A percentile compares a stretch with the other conserved stretches of the same genome.
phyloP scores from a whole-genome alignment of 2,113 vertebrate genomes.

The Callocephalon fimbriatum region DNA sequence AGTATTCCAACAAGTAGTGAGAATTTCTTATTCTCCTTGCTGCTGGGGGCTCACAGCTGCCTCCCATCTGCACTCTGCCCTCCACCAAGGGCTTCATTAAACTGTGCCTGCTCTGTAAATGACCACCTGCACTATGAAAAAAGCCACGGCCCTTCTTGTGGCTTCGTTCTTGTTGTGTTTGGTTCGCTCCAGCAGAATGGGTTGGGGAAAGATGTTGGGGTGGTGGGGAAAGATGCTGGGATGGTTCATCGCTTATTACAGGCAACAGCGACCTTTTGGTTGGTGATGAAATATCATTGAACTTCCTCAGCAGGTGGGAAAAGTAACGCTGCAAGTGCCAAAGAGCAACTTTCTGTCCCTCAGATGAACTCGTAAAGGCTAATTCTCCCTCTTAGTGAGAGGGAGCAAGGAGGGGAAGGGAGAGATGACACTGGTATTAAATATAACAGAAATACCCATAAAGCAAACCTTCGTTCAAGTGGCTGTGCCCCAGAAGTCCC shows the following conservation, averaged over 20 bases:
- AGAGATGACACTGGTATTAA: not conserved
- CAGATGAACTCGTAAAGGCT: not conserved
- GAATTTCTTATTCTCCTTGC: not conserved
- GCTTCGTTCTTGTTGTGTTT: not conserved
- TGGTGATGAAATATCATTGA: not conserved
- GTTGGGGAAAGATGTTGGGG: not conserved
- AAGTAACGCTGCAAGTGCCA: not conserved
- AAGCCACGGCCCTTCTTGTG: fast-evolving
- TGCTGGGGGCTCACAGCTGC: not conserved
- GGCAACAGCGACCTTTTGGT: not conserved
- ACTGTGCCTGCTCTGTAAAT: not conserved
- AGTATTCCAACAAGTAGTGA: not conserved
- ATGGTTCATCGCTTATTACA: not conserved
- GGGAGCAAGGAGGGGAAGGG: not conserved
- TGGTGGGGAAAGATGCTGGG: not conserved
- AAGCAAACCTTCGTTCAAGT: not conserved
- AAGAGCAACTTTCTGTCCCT: not conserved
- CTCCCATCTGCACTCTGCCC: not conserved
- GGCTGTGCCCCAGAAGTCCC: not conserved
- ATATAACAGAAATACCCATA: fast-evolving
- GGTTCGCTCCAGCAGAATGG: not conserved
- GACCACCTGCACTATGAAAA: not conserved
- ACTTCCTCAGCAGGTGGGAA: not conserved
- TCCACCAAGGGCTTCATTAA: not conserved
- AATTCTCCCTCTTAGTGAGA: not conserved